phyloP scores from a whole-genome alignment of 2,797 vertebrate genomes.

The Huso huso region DNA sequence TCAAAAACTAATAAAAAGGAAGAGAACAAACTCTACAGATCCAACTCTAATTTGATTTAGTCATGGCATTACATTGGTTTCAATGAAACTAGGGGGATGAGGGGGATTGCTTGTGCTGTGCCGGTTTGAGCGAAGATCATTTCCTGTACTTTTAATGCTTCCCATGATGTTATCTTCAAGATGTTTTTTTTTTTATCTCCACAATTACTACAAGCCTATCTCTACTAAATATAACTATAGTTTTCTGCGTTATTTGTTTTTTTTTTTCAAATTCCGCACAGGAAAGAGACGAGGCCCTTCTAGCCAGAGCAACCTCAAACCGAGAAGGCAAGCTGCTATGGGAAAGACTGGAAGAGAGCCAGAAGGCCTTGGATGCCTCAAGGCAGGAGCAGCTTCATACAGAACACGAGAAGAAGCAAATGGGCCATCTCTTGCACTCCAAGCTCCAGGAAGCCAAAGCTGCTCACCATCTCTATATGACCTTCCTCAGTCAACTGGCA shows the following conservation, averaged over 20 bases:
- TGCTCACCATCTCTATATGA: not conserved
- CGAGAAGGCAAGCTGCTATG: slow-evolving; percentile 24
- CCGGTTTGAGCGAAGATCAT: slow-evolving; percentile 2
- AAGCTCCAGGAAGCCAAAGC: not conserved
- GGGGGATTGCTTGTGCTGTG: not conserved
- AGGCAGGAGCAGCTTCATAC: slow-evolving; percentile 27
- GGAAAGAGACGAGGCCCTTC: slow-evolving; percentile 28
- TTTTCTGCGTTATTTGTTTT: not conserved
- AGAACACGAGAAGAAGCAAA: slow-evolving; percentile 11
- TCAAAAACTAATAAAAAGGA: slow-evolving; percentile 31
- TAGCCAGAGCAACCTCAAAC: slow-evolving; percentile 24
- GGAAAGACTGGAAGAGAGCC: slow-evolving; percentile 26
- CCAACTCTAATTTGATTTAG: slow-evolving; percentile 3
- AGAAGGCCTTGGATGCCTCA: slow-evolving; percentile 27
- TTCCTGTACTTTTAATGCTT: not conserved
- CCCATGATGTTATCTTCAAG: not conserved
- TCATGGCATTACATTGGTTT: slow-evolving; percentile 7
- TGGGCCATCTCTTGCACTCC: slow-evolving; percentile 18
- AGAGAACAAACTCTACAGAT: slow-evolving; percentile 10
- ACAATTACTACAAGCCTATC: not conserved
- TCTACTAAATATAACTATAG: not conserved
- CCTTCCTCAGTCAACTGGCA: slow-evolving; percentile 22
- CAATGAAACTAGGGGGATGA: not conserved
- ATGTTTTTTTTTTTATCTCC: not conserved
- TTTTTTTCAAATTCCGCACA: slow-evolving; percentile 8